phyloP scores from a whole-genome alignment of 2,113 vertebrate genomes.

The Rallus limicola region DNA sequence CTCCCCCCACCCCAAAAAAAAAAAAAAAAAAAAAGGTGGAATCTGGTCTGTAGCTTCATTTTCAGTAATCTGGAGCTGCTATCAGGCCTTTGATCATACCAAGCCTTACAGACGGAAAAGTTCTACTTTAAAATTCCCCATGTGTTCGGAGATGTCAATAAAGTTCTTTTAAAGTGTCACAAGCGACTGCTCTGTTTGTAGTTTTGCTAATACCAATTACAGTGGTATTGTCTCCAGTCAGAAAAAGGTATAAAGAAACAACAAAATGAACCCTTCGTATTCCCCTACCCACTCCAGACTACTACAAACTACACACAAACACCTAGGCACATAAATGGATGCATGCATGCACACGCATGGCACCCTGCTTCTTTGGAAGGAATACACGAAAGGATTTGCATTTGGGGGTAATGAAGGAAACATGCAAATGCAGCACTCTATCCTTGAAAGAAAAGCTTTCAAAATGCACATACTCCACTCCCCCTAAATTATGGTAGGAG shows the following conservation, averaged over 20 bases:
- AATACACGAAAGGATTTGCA: conserved; percentile 32
- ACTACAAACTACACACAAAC: not conserved
- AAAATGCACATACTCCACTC: conserved; percentile 57
- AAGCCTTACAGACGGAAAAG: conserved; percentile 71
- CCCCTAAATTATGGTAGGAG: conserved; percentile 73
- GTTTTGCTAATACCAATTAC: conserved; percentile 3
- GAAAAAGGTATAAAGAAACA: not conserved
- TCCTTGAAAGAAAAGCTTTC: conserved; percentile 68
- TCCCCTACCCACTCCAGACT: not conserved
- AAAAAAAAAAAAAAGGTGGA: not conserved
- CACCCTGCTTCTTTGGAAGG: not conserved
- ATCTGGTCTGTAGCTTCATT: conserved; percentile 37
- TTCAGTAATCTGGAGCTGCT: conserved; percentile 67
- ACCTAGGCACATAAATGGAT: not conserved
- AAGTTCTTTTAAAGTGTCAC: conserved; percentile 74
- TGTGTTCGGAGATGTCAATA: conserved; percentile 64
- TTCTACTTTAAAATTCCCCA: conserved; percentile 72
- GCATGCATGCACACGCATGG: not conserved
- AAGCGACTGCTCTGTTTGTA: conserved; percentile 60
- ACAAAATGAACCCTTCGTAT: not conserved
- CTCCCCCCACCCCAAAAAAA: no score
- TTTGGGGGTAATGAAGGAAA: conserved; percentile 55
- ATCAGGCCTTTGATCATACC: conserved; percentile 70
- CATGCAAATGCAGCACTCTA: conserved; percentile 44
- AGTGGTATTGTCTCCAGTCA: not conserved